Evolutionary conservation across 2,797 vertebrate species (phyloP).

Genomic region (Geotrypetes seraphini): DNA sequence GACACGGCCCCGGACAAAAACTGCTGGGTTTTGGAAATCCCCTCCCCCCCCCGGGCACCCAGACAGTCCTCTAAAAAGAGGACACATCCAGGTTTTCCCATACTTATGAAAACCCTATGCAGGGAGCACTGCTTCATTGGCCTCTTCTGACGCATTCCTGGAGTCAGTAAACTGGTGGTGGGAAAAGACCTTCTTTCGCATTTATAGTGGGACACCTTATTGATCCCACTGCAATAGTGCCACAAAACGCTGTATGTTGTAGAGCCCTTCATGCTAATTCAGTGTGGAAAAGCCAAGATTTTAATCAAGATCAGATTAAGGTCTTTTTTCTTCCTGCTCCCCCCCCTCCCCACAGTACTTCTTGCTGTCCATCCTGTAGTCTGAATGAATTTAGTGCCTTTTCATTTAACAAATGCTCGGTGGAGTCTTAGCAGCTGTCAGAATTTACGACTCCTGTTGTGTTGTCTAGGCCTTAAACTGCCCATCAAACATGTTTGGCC

Average conservation of each 20-base stretch:
- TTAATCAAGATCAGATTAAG: conserved; percentile 3
- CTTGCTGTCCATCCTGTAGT: conserved; percentile 7
- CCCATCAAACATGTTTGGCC: conserved; percentile 8
- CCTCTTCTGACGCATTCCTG: no score
- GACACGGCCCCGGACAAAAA: no score
- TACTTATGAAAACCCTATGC: no score
- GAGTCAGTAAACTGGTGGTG: no score
- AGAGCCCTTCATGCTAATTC: no score
- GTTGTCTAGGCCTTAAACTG: conserved; percentile 10
- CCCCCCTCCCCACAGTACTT: conserved; percentile 10
- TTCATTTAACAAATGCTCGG: conserved; percentile 17
- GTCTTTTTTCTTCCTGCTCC: background rate
- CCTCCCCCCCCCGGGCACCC: no score
- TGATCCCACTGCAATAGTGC: background rate
- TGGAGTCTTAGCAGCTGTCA: conserved; percentile 30
- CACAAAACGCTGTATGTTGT: no score
- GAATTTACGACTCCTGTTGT: conserved; percentile 30
- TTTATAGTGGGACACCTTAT: background rate
- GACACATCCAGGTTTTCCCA: no score
- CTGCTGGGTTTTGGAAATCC: no score
- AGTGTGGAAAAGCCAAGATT: conserved; percentile 10
- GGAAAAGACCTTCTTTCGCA: conserved; percentile 4
- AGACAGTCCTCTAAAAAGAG: no score
- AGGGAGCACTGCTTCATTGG: no score
- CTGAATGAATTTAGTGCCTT: conserved; percentile 8